Conservation (phyloP, 2,113 vertebrate genomes). For the Enhydra lutris region DNA sequence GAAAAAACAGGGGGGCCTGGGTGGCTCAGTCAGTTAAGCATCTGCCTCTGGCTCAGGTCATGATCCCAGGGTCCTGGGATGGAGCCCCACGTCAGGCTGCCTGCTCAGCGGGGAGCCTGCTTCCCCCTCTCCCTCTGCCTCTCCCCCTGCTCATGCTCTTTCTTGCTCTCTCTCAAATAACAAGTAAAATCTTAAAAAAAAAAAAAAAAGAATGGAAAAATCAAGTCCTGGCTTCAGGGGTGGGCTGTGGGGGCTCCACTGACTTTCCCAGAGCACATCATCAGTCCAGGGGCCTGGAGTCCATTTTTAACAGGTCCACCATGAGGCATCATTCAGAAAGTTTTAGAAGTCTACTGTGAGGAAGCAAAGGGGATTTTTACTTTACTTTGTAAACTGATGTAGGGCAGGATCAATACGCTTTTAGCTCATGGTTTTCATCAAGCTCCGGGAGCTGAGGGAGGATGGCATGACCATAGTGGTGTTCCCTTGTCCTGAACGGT, state of each 20-base stretch:
- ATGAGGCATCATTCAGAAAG: neutral
- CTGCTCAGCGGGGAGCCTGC: neutral
- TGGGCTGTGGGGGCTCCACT: neutral
- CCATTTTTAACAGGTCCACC: neutral
- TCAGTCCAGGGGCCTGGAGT: neutral
- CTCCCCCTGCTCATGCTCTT: neutral
- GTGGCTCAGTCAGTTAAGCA: neutral
- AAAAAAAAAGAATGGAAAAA: neutral
- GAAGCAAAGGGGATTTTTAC: neutral
- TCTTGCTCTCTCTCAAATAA: neutral
- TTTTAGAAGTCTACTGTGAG: neutral
- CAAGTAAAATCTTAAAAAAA: neutral
- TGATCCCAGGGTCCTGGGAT: neutral
- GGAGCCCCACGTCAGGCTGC: rapidly evolving
- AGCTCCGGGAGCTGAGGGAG: neutral
- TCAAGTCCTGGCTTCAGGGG: neutral
- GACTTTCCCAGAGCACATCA: neutral
- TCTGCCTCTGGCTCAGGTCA: neutral
- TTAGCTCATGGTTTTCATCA: neutral
- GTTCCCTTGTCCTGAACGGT: neutral
- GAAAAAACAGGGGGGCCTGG: neutral
- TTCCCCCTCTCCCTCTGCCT: neutral
- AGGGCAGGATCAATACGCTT: neutral
- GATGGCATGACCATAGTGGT: neutral
- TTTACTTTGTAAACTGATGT: neutral